phyloP scores from a whole-genome alignment of 2,888 invertebrate genomes.

The Physocephala rufipes region DNA sequence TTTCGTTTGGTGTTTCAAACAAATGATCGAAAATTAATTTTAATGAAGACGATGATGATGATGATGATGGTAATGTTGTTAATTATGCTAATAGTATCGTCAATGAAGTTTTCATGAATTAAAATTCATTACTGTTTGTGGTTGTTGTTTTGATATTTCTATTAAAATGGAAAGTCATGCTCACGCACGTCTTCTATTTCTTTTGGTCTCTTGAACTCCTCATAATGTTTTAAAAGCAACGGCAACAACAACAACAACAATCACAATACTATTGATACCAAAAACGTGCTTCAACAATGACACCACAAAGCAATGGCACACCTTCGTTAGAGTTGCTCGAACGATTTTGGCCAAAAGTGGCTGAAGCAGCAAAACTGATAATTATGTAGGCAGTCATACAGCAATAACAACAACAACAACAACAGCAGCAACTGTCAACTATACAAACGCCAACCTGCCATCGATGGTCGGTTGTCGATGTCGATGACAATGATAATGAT shows the following conservation, averaged over 20 bases:
- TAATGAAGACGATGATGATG: neutral
- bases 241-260: no score
- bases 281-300: neutral
- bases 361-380: neutral
- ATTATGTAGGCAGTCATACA: slow-evolving; percentile 29
- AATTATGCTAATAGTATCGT: neutral
- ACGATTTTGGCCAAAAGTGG: neutral
- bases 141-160: slow-evolving; percentile 4
- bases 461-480: neutral
- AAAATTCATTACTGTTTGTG: no score
- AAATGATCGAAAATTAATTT: no score
- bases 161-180: slow-evolving; percentile 12
- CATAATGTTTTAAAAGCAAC: no score
- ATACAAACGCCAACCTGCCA: neutral
- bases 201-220: neutral
- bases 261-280: no score
- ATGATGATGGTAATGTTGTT: neutral
- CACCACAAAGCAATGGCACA: neutral
- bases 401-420: neutral
- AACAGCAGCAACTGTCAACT: neutral
- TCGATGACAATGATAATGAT: neutral
- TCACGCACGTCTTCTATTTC: slow-evolving; percentile 5
- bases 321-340: neutral
- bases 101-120: no score
- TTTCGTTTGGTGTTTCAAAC: no score